Conservation (phyloP, 2,113 vertebrate species). For the Odocoileus virginianus region DNA sequence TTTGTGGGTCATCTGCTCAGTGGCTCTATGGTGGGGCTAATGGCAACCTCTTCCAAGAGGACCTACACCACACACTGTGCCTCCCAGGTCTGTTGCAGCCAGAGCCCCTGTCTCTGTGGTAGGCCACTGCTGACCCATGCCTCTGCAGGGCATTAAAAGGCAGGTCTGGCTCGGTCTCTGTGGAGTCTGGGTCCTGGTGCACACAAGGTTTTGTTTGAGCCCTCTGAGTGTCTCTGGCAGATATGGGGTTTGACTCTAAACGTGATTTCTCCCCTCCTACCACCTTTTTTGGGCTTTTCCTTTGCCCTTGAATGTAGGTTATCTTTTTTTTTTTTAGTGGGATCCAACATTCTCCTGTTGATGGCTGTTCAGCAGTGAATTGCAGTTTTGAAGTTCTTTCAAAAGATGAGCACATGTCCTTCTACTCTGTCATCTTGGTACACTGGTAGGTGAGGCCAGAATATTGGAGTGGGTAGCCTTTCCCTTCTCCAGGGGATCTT, state of each 20-base stretch:
- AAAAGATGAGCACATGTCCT: not conserved
- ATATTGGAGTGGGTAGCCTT: not conserved
- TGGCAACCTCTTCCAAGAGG: not conserved
- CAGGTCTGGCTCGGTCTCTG: not conserved
- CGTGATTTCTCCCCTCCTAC: not conserved
- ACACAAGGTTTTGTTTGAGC: not conserved
- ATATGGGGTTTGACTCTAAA: not conserved
- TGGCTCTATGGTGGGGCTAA: not conserved
- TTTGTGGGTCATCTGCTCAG: not conserved
- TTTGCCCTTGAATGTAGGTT: not conserved
- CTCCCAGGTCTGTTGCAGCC: not conserved
- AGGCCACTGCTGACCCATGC: not conserved
- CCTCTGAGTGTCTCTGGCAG: not conserved
- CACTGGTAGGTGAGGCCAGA: not conserved
- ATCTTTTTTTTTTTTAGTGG: not conserved
- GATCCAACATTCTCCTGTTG: not conserved
- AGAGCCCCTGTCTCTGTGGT: not conserved
- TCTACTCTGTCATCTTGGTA: not conserved
- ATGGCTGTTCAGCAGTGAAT: not conserved
- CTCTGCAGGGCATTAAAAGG: not conserved
- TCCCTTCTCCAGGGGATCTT: not conserved
- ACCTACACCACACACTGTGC: not conserved
- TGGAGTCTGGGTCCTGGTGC: not conserved
- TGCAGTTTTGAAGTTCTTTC: not conserved
- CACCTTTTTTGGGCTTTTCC: not conserved